These are phyloP conservation scores for Neomorphus geoffroyi DNA, from an alignment of 2,797 vertebrate genomes.

Conservation along the genomic window DNA sequence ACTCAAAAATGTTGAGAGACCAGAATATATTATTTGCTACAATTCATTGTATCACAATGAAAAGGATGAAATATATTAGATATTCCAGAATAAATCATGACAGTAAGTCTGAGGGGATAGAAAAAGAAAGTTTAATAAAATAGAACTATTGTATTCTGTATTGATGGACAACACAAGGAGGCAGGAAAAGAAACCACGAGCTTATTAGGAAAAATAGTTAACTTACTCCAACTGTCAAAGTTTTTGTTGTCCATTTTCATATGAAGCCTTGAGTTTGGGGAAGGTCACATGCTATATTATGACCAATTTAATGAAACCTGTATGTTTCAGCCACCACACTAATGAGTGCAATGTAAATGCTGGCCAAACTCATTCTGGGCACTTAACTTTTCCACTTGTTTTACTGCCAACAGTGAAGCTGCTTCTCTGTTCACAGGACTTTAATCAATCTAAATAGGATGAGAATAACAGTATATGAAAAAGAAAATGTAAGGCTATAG, in stretches of 20 bases:
- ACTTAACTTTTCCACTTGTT: background rate
- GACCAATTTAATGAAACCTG: background rate
- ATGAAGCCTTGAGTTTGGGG: background rate
- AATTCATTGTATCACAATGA: background rate
- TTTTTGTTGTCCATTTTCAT: background rate
- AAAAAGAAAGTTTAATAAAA: background rate
- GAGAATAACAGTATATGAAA: background rate
- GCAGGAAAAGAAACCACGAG: background rate
- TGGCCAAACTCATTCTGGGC: background rate
- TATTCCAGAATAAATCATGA: background rate
- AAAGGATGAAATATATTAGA: background rate
- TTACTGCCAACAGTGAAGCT: background rate
- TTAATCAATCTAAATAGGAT: background rate
- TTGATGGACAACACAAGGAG: background rate
- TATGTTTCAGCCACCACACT: background rate
- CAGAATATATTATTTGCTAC: background rate
- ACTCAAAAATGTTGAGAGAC: background rate
- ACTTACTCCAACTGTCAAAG: background rate
- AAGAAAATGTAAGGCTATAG: background rate
- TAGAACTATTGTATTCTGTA: background rate
- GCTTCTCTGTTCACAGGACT: background rate
- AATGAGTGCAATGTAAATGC: background rate
- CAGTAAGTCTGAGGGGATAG: background rate
- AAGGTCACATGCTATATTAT: background rate
- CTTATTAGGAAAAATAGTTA: background rate